phyloP scores from a whole-genome alignment of 1,140 invertebrate species.

The Drosophila lacertosa region DNA sequence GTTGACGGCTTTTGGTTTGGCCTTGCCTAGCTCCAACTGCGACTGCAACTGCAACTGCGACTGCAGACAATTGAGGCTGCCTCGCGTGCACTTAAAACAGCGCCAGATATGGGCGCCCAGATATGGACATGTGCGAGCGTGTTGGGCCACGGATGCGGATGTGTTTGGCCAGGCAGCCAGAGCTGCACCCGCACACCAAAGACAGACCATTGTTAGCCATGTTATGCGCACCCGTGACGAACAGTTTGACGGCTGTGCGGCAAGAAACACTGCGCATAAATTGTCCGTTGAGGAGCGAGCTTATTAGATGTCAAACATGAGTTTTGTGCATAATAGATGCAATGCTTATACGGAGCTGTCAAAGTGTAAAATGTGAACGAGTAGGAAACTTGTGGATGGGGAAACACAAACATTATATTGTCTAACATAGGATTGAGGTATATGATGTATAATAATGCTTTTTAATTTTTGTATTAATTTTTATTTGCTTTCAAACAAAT shows the following conservation, averaged over 20 bases:
- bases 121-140: slow-evolving; percentile 40
- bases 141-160: slow-evolving; percentile 47
- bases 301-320: slow-evolving; percentile 30
- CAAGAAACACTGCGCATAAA: slow-evolving; percentile 48
- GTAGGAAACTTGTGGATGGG: background rate
- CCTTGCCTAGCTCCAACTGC: slow-evolving; percentile 55
- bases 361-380: background rate
- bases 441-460: too few relatives aligned
- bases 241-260: slow-evolving; percentile 53
- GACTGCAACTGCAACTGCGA: slow-evolving; percentile 32
- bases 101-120: slow-evolving; percentile 37
- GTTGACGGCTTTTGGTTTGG: too few relatives aligned
- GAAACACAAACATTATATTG: background rate
- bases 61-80: slow-evolving; percentile 55
- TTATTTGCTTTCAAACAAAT: too few relatives aligned
- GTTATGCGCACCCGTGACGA: slow-evolving; percentile 37
- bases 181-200: slow-evolving; percentile 28
- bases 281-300: slow-evolving; percentile 34
- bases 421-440: too few relatives aligned
- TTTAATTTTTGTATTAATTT: too few relatives aligned
- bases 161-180: slow-evolving; percentile 34
- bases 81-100: slow-evolving; percentile 54
- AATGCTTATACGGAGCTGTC: slow-evolving; percentile 3
- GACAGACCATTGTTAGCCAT: slow-evolving; percentile 31
- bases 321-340: slow-evolving; percentile 28